Evolutionary conservation across 2,113 vertebrate species (phyloP).

Genomic region (Chaenocephalus aceratus): DNA sequence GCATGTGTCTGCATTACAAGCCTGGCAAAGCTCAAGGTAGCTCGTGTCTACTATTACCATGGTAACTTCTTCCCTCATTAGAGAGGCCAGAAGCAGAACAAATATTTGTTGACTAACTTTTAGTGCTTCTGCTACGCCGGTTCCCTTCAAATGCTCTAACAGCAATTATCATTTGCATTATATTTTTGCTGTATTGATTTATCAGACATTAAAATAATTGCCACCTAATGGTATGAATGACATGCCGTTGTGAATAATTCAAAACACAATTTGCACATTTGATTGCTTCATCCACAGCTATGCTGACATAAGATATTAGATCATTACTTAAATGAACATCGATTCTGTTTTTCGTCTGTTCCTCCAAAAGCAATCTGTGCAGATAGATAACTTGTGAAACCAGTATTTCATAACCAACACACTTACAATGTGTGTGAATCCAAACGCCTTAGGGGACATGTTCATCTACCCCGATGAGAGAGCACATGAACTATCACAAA

Average conservation of each 20-base stretch:
- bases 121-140: conserved; percentile 28
- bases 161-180: background rate
- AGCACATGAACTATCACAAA: conserved; percentile 45
- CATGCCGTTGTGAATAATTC: conserved; percentile 57
- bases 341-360: conserved; percentile 45
- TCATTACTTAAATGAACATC: conserved; percentile 53
- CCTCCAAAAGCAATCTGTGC: conserved; percentile 37
- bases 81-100: conserved; percentile 56
- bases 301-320: conserved; percentile 53
- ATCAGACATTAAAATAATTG: conserved; percentile 57
- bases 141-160: conserved; percentile 29
- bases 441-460: conserved; percentile 21
- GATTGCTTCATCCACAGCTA: conserved; percentile 50
- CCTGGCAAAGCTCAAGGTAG: conserved; percentile 60
- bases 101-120: conserved; percentile 65
- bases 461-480: conserved; percentile 27
- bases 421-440: background rate
- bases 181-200: conserved; percentile 13
- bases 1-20: conserved; percentile 49
- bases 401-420: conserved; percentile 33
- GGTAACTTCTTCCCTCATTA: conserved; percentile 75
- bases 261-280: conserved; percentile 51
- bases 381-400: conserved; percentile 24
- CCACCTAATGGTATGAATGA: conserved; percentile 36
- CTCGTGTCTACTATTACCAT: conserved; percentile 71